Evolutionary conservation across 2,888 invertebrate species (phyloP), one percentile per base, ranked within the genome.

Genomic region (Blera fallax): DNA sequence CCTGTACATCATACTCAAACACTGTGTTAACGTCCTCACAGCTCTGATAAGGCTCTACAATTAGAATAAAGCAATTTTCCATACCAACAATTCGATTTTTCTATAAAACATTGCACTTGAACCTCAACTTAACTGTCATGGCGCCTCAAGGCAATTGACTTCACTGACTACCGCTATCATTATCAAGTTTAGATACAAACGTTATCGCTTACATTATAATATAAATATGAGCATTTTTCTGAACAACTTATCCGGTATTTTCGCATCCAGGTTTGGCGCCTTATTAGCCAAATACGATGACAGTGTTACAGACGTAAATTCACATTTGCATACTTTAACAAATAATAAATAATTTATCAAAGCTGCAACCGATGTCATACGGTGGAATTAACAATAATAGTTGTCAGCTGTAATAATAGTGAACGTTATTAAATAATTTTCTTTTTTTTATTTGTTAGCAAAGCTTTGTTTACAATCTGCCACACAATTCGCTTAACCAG

Each of bases 81-180:
- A 37, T 16, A 16, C 16, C 24, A 37, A 24, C 62, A 62, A 52
- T 62, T 64, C 40, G 14, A 62, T 29, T 11, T 48, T 48, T 48
- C 48, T 21, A 48, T 48, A 48, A 21, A 2, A 21, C 48, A 48
- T 21, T 60, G 69, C 64, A 76, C 74, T 81, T 81, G 81, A 81
- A 81, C 81, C 74, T 54, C 50, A 73, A 67, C 27, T 73, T 67
- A 24, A 74, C 45, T 69, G 74, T 37, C 54, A 45, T 54, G 74
- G 37, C 67, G 62, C 80, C 52, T 74, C 62, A 81, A 81, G 74
- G 69, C 62, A 40, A 54, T 50, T 32, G 67, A 37, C 54, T 69
- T 62, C 8, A 11, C 32, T 56, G 24, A 21, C 72, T 56, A 32
- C 40, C 65, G 29, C 32, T 64, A 54, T 72, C 18, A 58, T 43